These are phyloP conservation scores for Aplidium turbinatum DNA, from an alignment of 23 tunicate species.

Conservation along the genomic window DNA sequence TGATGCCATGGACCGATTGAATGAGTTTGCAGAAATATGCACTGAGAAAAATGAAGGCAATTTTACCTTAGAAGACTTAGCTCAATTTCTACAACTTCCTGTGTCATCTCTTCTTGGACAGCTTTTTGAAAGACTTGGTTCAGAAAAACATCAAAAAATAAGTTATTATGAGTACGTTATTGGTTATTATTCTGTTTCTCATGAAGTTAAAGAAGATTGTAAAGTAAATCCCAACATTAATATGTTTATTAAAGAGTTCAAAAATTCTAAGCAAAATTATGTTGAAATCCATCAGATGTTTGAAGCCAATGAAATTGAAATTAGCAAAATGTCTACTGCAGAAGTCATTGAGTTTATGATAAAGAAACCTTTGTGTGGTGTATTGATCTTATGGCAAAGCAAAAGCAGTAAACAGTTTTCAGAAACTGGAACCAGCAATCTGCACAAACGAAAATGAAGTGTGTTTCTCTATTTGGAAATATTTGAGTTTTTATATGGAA, in stretches of 20 bases:
- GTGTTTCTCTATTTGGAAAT: too few species aligned
- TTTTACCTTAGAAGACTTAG: conserved; percentile 49
- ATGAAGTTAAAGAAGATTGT: not conserved
- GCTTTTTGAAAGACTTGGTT: conserved; percentile 38
- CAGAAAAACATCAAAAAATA: conserved; percentile 21
- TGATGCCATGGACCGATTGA: conserved; percentile 37
- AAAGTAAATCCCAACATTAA: too few species aligned
- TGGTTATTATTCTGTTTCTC: conserved; percentile 12
- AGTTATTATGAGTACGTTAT: conserved; percentile 54
- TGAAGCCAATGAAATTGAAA: too few species aligned
- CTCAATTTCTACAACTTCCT: conserved; percentile 31
- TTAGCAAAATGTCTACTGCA: not conserved
- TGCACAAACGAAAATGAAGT: too few species aligned
- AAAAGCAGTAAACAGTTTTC: too few species aligned
- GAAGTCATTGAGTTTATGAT: not conserved
- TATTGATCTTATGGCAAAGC: not conserved
- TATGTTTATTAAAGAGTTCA: too few species aligned
- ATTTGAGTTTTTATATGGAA: too few species aligned
- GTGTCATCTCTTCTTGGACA: conserved; percentile 28
- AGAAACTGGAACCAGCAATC: too few species aligned
- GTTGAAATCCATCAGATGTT: too few species aligned
- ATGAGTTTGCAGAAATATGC: conserved; percentile 31
- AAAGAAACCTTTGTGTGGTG: not conserved
- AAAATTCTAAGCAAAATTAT: too few species aligned
- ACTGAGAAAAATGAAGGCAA: conserved; percentile 19